These are phyloP conservation scores for Meiosimyza platycephala DNA, from an alignment of 2,888 invertebrate species.

Conservation along the genomic window DNA sequence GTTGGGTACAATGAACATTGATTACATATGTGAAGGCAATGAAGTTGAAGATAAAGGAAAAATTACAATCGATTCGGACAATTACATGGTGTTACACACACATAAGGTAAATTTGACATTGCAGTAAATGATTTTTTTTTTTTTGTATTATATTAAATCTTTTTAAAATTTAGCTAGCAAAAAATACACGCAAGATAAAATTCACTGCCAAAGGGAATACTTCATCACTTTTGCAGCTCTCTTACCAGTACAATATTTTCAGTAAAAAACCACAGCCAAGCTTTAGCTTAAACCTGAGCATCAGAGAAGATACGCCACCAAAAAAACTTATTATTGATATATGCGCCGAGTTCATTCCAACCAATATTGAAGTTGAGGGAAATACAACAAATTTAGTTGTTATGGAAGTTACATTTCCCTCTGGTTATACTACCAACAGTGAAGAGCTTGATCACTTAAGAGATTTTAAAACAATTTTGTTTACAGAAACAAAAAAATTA, in stretches of 20 bases:
- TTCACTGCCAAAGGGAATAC: slow-evolving; percentile 82
- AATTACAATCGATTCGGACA: too few relatives aligned
- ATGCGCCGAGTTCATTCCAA: slow-evolving; percentile 73
- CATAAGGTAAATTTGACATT: background rate
- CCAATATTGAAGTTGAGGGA: slow-evolving; percentile 43
- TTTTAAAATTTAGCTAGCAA: slow-evolving; percentile 41
- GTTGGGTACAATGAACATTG: too few relatives aligned
- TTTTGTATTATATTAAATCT: background rate
- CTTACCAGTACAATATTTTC: slow-evolving; percentile 82
- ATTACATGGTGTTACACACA: too few relatives aligned
- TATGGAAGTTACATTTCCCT: slow-evolving; percentile 86
- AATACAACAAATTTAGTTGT: slow-evolving; percentile 77
- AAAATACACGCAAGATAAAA: slow-evolving; percentile 72
- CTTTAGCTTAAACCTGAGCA: slow-evolving; percentile 82
- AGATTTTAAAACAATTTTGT: slow-evolving; percentile 64
- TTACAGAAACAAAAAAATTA: slow-evolving; percentile 74
- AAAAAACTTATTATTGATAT: slow-evolving; percentile 74
- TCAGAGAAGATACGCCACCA: background rate
- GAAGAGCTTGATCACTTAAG: slow-evolving; percentile 74
- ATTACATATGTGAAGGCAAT: background rate
- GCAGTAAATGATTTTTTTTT: background rate
- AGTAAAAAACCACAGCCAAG: slow-evolving; percentile 86
- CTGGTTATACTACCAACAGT: slow-evolving; percentile 84
- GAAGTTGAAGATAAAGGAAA: too few relatives aligned
- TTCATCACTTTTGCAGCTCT: slow-evolving; percentile 79